phyloP scores from a whole-genome alignment of 1,140 invertebrate genomes.

The Pomacea maculata region DNA sequence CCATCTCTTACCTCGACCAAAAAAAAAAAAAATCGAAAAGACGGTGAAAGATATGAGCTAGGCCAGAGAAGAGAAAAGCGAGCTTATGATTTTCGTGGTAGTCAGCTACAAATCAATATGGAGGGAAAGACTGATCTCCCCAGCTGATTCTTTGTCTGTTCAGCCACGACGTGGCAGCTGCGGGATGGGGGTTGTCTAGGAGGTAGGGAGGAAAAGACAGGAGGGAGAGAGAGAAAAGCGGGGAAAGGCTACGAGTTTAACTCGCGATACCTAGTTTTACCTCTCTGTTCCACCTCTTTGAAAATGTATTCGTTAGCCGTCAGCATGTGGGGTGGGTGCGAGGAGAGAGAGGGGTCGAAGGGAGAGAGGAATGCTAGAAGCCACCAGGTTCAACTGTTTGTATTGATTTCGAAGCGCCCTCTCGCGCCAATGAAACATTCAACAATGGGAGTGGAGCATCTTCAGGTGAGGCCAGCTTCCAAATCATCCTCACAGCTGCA shows the following conservation, averaged over 20 bases:
- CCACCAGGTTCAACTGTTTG: no score
- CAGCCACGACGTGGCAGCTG: neutral
- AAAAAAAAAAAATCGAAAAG: neutral
- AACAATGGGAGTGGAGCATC: no score
- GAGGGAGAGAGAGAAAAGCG: neutral
- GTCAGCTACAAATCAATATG: slow-evolving; percentile 7
- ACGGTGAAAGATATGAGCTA: neutral
- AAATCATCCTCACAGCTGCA: no score
- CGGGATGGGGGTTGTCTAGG: neutral
- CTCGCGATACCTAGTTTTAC: no score
- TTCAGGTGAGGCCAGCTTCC: no score
- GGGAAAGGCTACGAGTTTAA: no score
- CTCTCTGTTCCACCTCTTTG: no score
- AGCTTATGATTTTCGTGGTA: slow-evolving; percentile 6
- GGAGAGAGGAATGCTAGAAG: neutral
- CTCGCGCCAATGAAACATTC: no score
- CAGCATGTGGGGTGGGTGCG: neutral
- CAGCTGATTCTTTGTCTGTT: slow-evolving; percentile 1
- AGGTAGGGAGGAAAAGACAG: neutral
- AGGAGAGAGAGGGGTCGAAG: neutral
- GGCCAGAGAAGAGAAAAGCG: neutral
- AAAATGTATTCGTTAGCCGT: no score
- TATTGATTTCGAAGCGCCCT: no score
- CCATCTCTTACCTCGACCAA: neutral
- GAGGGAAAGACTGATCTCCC: slow-evolving; percentile 10